phyloP scores from a whole-genome alignment of 2,797 vertebrate genomes.

The Anisognathus igniventris region DNA sequence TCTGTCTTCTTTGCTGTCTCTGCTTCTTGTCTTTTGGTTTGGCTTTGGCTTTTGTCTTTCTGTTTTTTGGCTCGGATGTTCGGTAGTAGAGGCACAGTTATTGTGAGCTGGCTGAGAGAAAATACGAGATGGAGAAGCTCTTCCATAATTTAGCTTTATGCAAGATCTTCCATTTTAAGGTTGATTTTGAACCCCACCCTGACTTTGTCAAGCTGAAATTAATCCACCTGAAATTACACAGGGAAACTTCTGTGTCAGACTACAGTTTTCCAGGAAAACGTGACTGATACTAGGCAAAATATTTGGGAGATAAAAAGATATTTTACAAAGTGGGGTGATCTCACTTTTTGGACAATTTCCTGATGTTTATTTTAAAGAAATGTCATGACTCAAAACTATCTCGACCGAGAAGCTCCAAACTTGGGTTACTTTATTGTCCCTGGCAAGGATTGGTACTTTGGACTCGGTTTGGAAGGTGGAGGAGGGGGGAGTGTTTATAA shows the following conservation, averaged over 20 bases:
- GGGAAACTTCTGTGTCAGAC: background rate
- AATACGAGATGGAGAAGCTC: background rate
- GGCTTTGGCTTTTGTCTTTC: conserved; percentile 39
- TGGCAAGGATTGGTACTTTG: conserved; percentile 6
- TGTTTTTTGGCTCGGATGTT: background rate
- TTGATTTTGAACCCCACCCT: background rate
- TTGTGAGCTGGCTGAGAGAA: conserved; percentile 11
- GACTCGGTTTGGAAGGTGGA: background rate
- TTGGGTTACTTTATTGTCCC: conserved; percentile 6
- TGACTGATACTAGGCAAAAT: background rate
- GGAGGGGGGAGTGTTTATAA: background rate
- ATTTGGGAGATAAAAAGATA: background rate
- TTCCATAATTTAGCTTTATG: background rate
- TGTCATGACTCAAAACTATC: conserved; percentile 33
- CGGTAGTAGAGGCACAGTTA: background rate
- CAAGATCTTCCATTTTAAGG: background rate
- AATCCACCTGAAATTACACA: conserved; percentile 17
- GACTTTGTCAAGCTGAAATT: conserved; percentile 4
- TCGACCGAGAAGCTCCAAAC: conserved; percentile 20
- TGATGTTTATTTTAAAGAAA: conserved; percentile 42
- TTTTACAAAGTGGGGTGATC: conserved; percentile 19
- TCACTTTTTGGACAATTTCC: conserved; percentile 41
- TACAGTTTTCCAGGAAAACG: background rate
- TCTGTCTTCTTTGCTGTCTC: conserved; percentile 27
- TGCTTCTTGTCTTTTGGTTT: conserved; percentile 55